phyloP scores from a whole-genome alignment of 2,888 invertebrate genomes.

The Phortica okadai region DNA sequence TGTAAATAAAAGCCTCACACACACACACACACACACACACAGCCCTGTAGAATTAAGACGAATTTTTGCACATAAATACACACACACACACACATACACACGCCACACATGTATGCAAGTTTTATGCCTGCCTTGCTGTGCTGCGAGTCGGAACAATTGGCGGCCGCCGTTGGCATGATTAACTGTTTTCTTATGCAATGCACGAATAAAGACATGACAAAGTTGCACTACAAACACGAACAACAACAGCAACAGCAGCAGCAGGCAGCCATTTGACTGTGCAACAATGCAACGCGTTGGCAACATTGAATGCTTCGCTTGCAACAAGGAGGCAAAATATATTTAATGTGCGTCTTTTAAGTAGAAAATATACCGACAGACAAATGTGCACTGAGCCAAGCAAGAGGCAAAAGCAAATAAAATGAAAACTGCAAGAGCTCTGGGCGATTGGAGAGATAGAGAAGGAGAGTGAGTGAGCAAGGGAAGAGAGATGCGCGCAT shows the following conservation, averaged over 20 bases:
- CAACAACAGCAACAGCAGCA: slow-evolving; percentile 29
- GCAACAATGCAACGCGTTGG: too few relatives aligned
- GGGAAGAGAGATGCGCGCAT: too few relatives aligned
- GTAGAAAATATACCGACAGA: too few relatives aligned
- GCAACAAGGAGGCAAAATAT: too few relatives aligned
- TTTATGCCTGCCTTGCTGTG: background rate
- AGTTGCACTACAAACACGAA: slow-evolving; percentile 9
- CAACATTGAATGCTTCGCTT: too few relatives aligned
- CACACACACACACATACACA: background rate
- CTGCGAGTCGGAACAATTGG: background rate
- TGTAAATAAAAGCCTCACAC: background rate
- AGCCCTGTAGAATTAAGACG: background rate
- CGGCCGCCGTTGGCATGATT: background rate
- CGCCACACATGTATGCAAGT: background rate
- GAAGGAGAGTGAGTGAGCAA: too few relatives aligned
- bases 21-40: slow-evolving; percentile 1
- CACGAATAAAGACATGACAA: background rate
- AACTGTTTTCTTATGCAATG: background rate
- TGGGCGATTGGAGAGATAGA: too few relatives aligned
- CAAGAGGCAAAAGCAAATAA: too few relatives aligned
- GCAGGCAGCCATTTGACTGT: slow-evolving; percentile 5
- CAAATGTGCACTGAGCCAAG: too few relatives aligned
- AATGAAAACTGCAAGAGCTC: too few relatives aligned
- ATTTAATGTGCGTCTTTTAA: too few relatives aligned
- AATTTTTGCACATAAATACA: too few relatives aligned